Conservation (phyloP, 2,888 invertebrate genomes). For the Drosophila pseudotalamancana region DNA sequence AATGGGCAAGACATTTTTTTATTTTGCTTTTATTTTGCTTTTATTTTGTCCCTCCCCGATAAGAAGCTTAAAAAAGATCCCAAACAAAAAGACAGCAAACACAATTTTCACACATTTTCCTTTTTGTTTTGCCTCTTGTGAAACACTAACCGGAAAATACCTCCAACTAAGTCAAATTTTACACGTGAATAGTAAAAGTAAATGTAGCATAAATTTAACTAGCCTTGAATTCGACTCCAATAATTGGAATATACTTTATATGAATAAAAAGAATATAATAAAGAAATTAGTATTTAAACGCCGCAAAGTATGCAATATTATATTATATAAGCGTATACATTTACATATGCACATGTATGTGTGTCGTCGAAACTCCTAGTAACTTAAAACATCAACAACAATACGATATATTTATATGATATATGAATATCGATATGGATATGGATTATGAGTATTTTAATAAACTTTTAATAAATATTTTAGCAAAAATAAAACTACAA, state of each 20-base stretch:
- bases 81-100: conserved; percentile 3
- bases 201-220: conserved; percentile 68
- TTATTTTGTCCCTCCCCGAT: conserved; percentile 22
- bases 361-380: conserved; percentile 21
- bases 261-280: conserved; percentile 1
- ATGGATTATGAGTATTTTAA: conserved; percentile 74
- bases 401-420: conserved; percentile 65
- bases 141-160: conserved; percentile 62
- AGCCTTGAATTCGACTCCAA: conserved; percentile 74
- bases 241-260: conserved; percentile 39
- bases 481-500: conserved; percentile 67
- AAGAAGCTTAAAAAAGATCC: conserved; percentile 43
- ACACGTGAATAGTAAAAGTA: conserved; percentile 35
- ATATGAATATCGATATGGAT: conserved; percentile 41
- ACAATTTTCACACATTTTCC: conserved; percentile 12
- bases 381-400: conserved; percentile 24
- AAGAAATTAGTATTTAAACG: conserved; percentile 63
- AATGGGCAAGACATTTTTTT: conserved; percentile 36
- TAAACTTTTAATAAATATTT: conserved; percentile 79
- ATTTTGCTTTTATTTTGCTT: conserved; percentile 35
- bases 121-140: neutral
- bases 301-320: conserved; percentile 80
- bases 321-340: conserved; percentile 54
- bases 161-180: conserved; percentile 65
- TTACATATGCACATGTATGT: conserved; percentile 15